phyloP scores from a whole-genome alignment of 2,797 vertebrate genomes.

The Ptychobarbus kaznakovi region DNA sequence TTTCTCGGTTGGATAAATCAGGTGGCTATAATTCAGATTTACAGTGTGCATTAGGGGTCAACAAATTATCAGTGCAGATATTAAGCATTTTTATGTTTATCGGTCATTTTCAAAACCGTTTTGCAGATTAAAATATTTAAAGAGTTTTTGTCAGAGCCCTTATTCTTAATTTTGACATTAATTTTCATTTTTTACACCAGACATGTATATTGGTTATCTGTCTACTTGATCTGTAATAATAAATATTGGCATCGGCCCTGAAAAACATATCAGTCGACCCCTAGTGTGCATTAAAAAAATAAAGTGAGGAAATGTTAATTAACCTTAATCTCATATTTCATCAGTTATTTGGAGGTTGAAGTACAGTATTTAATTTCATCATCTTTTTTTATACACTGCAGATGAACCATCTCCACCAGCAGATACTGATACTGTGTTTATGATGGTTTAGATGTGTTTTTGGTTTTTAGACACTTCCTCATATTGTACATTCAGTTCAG shows the following conservation, averaged over 20 bases:
- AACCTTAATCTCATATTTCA: not conserved
- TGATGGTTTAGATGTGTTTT: not conserved
- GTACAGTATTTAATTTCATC: not conserved
- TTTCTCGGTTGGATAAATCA: not conserved
- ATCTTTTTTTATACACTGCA: not conserved
- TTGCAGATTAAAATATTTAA: not conserved
- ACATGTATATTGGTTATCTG: not conserved
- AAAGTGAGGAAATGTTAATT: not conserved
- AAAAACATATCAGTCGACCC: not conserved
- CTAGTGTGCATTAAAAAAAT: not conserved
- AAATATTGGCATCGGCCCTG: not conserved
- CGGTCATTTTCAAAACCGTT: not conserved
- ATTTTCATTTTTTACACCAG: not conserved
- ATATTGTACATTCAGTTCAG: not conserved
- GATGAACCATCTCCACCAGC: slow-evolving; percentile 13
- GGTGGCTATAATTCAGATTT: not conserved
- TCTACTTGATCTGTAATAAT: not conserved
- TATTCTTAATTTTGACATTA: not conserved
- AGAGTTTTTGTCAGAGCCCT: not conserved
- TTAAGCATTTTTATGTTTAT: not conserved
- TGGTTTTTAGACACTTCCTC: not conserved
- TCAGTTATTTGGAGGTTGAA: not conserved
- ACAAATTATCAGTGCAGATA: not conserved
- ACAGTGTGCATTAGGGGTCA: not conserved
- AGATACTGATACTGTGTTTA: slow-evolving; percentile 5